Evolutionary conservation across 2,113 vertebrate species (phyloP).

Genomic region (Tupaia tana): DNA sequence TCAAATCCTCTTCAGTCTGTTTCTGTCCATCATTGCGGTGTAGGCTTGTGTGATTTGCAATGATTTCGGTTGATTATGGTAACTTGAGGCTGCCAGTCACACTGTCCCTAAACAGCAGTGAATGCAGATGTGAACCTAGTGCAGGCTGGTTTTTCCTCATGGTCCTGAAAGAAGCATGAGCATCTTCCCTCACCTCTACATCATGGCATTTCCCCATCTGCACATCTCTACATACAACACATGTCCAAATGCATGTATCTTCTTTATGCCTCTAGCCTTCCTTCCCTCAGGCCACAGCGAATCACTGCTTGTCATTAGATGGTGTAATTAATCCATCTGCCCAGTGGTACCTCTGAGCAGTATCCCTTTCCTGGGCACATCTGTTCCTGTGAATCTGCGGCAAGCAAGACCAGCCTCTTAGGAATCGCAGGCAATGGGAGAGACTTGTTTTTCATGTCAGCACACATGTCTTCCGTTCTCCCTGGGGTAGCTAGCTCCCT

Average conservation of each 20-base stretch:
- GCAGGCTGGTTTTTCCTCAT: neutral
- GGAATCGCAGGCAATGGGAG: constrained; percentile 9
- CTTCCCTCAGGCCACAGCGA: constrained; percentile 47
- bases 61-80: no score
- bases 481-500: neutral
- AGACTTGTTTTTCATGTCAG: constrained; percentile 34
- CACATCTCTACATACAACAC: neutral
- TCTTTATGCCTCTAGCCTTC: constrained; percentile 38
- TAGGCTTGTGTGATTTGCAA: neutral
- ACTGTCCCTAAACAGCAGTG: neutral
- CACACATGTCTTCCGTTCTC: constrained; percentile 35
- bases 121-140: rapidly evolving
- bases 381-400: constrained; percentile 43
- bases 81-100: neutral
- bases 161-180: neutral
- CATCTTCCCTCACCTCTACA: neutral
- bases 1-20: neutral
- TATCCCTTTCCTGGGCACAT: constrained; percentile 33
- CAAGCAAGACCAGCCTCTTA: neutral
- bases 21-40: neutral
- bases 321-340: constrained; percentile 64
- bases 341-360: neutral
- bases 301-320: constrained; percentile 54
- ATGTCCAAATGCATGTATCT: neutral
- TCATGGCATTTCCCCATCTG: neutral